These are phyloP conservation scores for Puma concolor DNA, from an alignment of 2,113 vertebrate genomes.

Conservation along the genomic window DNA sequence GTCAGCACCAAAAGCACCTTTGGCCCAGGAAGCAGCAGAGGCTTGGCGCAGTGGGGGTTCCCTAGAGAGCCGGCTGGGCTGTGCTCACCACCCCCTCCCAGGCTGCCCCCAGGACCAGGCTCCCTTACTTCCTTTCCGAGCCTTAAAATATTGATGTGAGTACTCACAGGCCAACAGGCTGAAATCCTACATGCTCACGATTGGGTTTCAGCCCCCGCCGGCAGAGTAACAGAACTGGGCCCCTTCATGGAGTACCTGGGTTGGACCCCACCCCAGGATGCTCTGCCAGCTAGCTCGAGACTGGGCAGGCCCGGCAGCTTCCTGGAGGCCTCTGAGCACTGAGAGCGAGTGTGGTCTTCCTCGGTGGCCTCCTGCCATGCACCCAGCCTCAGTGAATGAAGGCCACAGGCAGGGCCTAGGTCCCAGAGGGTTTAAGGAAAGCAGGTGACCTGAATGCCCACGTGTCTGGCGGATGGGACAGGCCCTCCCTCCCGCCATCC, in stretches of 20 bases:
- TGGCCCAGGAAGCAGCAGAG: background rate
- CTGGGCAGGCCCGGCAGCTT: background rate
- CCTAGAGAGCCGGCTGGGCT: background rate
- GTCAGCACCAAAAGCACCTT: background rate
- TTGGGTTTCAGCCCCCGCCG: background rate
- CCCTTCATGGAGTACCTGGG: background rate
- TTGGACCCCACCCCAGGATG: background rate
- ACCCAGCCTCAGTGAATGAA: background rate
- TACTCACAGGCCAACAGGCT: background rate
- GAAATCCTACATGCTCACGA: background rate
- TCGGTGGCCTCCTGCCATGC: background rate
- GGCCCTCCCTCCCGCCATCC: no score
- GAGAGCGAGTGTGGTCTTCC: background rate
- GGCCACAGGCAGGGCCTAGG: background rate
- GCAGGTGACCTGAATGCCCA: background rate
- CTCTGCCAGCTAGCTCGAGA: background rate
- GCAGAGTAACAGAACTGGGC: background rate
- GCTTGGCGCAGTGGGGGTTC: background rate
- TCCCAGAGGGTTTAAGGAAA: no score
- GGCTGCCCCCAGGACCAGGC: background rate
- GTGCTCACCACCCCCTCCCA: background rate
- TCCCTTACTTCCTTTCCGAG: background rate
- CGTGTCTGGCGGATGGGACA: background rate
- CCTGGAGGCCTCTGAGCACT: background rate
- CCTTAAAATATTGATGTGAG: constrained; percentile 52